These are phyloP conservation scores for Aphyosemion australe DNA, from an alignment of 2,113 vertebrate genomes.

Conservation along the genomic window DNA sequence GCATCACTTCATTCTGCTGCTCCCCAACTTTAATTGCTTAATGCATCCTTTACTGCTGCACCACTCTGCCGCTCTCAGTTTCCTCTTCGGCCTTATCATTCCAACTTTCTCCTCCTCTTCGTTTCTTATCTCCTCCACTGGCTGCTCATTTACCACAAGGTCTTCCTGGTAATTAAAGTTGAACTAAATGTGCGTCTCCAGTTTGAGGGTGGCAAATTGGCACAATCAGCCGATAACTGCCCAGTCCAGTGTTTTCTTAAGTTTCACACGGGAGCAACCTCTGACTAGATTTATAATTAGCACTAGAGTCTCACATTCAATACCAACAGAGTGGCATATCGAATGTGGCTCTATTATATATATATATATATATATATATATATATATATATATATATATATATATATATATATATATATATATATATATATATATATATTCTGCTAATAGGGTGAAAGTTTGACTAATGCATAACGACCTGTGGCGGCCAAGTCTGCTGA, in stretches of 20 bases:
- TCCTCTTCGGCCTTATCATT: slow-evolving; percentile 46
- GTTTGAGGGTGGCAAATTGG: slow-evolving; percentile 34
- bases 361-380: background rate
- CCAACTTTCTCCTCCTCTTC: slow-evolving; percentile 23
- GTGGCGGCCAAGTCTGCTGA: background rate
- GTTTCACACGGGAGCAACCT: slow-evolving; percentile 9
- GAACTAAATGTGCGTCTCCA: slow-evolving; percentile 56
- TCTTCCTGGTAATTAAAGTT: slow-evolving; percentile 70
- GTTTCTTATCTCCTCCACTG: slow-evolving; percentile 61
- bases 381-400: background rate
- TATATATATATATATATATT: slow-evolving; percentile 6
- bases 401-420: too few relatives aligned
- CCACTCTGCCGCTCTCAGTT: slow-evolving; percentile 49
- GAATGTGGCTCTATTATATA: background rate
- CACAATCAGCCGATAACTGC: slow-evolving; percentile 43
- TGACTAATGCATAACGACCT: background rate
- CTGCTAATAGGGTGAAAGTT: background rate
- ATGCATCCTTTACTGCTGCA: slow-evolving; percentile 84
- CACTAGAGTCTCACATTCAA: background rate
- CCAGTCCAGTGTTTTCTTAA: slow-evolving; percentile 19
- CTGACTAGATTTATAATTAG: slow-evolving; percentile 15
- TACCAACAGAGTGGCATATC: background rate
- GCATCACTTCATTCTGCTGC: slow-evolving; percentile 80
- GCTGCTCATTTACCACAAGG: slow-evolving; percentile 56
- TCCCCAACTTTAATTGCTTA: slow-evolving; percentile 89